Conservation (phyloP, 2,113 vertebrate species). For the Procavia capensis region DNA sequence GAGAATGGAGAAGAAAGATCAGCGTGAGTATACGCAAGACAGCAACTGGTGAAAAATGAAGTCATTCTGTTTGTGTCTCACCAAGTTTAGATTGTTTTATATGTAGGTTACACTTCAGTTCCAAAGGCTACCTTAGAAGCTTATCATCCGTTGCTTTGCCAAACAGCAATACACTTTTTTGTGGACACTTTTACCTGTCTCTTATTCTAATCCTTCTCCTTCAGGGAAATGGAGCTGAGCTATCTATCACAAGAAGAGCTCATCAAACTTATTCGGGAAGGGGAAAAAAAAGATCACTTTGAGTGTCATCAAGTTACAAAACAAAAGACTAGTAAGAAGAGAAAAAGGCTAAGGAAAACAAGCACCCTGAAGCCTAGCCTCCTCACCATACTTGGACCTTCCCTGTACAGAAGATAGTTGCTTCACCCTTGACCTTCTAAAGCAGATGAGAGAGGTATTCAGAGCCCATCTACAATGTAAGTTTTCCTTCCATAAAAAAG, state of each 20-base stretch:
- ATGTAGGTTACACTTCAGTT: not conserved
- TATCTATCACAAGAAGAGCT: not conserved
- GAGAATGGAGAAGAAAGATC: not conserved
- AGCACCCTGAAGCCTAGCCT: not conserved
- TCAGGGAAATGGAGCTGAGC: not conserved
- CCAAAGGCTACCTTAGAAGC: not conserved
- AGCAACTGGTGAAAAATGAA: not conserved
- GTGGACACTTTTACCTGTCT: not conserved
- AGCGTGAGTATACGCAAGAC: not conserved
- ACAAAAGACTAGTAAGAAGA: not conserved
- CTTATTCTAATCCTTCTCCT: not conserved
- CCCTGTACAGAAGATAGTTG: not conserved
- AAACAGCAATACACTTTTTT: not conserved
- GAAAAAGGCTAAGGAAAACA: fast-evolving
- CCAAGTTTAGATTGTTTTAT: not conserved
- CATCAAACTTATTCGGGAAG: not conserved
- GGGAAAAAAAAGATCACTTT: not conserved
- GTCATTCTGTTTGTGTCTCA: not conserved
- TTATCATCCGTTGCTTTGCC: not conserved
- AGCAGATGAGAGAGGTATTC: not conserved
- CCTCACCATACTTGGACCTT: not conserved
- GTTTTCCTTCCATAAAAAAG: not conserved
- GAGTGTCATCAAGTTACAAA: not conserved
- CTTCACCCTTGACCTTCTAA: not conserved
- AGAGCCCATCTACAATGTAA: not conserved